phyloP scores from a whole-genome alignment of 1,140 invertebrate species.

The Sarcophaga bullata region DNA sequence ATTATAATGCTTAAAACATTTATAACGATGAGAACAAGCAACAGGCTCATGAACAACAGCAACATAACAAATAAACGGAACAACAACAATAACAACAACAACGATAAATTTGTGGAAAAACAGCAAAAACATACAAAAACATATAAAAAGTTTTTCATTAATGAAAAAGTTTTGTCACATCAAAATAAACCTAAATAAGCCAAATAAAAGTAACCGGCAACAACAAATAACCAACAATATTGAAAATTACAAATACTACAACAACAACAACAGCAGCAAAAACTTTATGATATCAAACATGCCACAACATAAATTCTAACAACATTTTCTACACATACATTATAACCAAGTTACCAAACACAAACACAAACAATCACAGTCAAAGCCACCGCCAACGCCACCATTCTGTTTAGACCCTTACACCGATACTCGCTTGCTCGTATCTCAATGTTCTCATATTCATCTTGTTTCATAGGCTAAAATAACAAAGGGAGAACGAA shows the following conservation, averaged over 20 bases:
- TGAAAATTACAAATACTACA: slow-evolving; percentile 20
- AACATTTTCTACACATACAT: slow-evolving; percentile 12
- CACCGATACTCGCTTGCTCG: not conserved
- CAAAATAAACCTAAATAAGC: slow-evolving; percentile 39
- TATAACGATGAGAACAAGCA: slow-evolving; percentile 15
- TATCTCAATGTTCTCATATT: not conserved
- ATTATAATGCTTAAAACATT: slow-evolving; percentile 2
- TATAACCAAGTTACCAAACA: not conserved
- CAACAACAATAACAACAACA: not conserved
- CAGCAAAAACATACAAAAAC: not conserved
- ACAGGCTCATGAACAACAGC: not conserved
- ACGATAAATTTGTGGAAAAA: not conserved
- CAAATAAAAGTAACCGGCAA: slow-evolving; percentile 30
- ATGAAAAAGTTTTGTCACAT: slow-evolving; percentile 41
- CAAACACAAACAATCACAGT: too few relatives aligned
- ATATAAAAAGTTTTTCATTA: slow-evolving; percentile 37
- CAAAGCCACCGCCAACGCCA: too few relatives aligned
- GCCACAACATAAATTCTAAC: slow-evolving; percentile 38
- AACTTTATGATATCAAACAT: slow-evolving; percentile 33
- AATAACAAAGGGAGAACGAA: not conserved
- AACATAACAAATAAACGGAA: not conserved
- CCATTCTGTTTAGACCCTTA: too few relatives aligned
- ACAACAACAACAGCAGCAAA: not conserved
- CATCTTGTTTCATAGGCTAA: not conserved
- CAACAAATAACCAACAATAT: slow-evolving; percentile 18